phyloP scores from a whole-genome alignment of 2,888 invertebrate genomes.

The Microplitis deprimator region DNA sequence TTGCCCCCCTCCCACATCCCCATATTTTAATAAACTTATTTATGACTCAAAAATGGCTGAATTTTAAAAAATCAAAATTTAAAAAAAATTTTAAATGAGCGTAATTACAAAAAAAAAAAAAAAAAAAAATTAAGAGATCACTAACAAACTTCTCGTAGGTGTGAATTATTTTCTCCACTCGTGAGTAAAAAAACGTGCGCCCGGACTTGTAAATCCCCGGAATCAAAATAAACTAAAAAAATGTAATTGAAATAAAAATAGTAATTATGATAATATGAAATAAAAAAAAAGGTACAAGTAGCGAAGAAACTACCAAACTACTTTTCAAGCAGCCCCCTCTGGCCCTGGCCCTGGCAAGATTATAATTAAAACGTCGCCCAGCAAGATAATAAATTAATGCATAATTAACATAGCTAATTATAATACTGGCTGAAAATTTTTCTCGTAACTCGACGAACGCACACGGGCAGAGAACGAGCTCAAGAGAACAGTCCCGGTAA shows the following conservation, averaged over 20 bases:
- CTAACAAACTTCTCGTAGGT: no score
- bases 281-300: slow-evolving; percentile 47
- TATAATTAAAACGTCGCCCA: slow-evolving; percentile 70
- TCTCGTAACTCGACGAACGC: slow-evolving; percentile 64
- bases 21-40: no score
- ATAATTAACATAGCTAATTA: slow-evolving; percentile 71
- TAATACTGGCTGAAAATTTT: slow-evolving; percentile 68
- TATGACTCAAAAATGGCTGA: no score
- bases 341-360: slow-evolving; percentile 57
- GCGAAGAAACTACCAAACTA: slow-evolving; percentile 66
- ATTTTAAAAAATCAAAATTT: no score
- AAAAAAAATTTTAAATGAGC: no score
- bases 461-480: slow-evolving; percentile 58
- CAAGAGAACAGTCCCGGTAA: slow-evolving; percentile 63
- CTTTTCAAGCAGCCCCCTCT: slow-evolving; percentile 65
- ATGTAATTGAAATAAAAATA: not conserved
- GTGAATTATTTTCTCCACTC: no score
- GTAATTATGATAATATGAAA: slow-evolving; percentile 26
- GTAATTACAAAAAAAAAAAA: no score
- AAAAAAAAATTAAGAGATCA: no score
- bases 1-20: no score
- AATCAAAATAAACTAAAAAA: not conserved
- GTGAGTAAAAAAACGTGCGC: no score
- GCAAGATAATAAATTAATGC: slow-evolving; percentile 70
- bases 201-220: no score